Conservation (phyloP, 2,113 vertebrate species). For the Grus americana region DNA sequence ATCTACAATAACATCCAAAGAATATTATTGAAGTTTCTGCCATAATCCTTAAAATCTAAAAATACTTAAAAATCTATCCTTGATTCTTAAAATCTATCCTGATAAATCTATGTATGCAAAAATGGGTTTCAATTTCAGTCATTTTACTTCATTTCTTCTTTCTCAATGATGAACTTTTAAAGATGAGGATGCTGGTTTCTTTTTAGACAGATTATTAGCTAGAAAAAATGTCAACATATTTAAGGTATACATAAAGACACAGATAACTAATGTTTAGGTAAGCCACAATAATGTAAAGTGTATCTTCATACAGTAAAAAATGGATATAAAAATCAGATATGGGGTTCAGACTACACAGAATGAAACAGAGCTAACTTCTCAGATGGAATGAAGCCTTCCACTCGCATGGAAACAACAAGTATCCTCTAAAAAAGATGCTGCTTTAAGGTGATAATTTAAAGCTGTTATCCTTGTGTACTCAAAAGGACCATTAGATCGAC, state of each 20-base stretch:
- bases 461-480: fast-evolving
- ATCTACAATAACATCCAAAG: neutral
- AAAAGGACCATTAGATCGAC: neutral
- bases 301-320: neutral
- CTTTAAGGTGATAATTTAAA: neutral
- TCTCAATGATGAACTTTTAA: neutral
- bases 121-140: neutral
- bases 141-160: neutral
- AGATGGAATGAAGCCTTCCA: neutral
- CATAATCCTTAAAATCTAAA: neutral
- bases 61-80: too few relatives aligned
- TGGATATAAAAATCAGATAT: neutral
- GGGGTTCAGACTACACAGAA: neutral
- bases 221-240: neutral
- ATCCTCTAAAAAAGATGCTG: neutral
- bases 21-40: neutral
- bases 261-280: neutral
- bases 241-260: neutral
- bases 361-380: neutral
- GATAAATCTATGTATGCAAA: neutral
- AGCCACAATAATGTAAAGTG: neutral
- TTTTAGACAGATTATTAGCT: neutral
- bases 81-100: neutral
- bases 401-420: neutral
- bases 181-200: neutral